These are phyloP conservation scores for Antedon mediterranea DNA, from an alignment of 53 echinoderm and acorn worm genomes.

Conservation along the genomic window DNA sequence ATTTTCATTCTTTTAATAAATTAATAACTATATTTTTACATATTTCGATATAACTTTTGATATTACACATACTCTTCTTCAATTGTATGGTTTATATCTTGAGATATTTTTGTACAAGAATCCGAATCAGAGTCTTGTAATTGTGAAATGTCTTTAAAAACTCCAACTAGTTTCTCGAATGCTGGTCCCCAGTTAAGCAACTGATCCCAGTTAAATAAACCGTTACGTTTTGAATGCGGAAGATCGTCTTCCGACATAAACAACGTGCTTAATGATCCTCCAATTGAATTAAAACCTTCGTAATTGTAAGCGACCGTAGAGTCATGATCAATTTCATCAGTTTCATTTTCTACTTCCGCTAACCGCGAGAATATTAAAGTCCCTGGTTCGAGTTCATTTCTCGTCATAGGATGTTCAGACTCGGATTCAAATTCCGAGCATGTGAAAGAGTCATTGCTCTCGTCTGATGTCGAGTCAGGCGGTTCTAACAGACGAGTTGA, in stretches of 20 bases:
- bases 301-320: constrained; percentile 34
- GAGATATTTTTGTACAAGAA: background rate
- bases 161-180: constrained; percentile 59
- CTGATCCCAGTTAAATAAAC: constrained; percentile 62
- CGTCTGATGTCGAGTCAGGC: constrained; percentile 67
- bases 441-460: constrained; percentile 90
- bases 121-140: constrained; percentile 44
- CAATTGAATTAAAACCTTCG: constrained; percentile 50
- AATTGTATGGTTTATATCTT: background rate
- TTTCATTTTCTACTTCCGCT: constrained; percentile 59
- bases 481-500: constrained; percentile 61
- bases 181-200: constrained; percentile 88
- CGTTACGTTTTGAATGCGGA: constrained; percentile 25
- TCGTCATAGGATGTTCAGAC: constrained; percentile 17
- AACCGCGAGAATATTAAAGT: constrained; percentile 49
- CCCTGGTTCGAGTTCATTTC: constrained; percentile 31
- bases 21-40: background rate
- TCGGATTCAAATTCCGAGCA: constrained; percentile 87
- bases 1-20: background rate
- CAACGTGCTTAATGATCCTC: constrained; percentile 78
- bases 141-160: constrained; percentile 79
- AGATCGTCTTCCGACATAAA: constrained; percentile 84
- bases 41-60: too few species aligned
- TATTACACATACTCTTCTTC: constrained; percentile 31
- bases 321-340: constrained; percentile 10